Percentiles rank a stretch among this genome's conserved stretches.
These are phyloP conservation scores for Lycophotia porphyrea DNA, from an alignment of 2,888 invertebrate genomes.

Conservation along the genomic window DNA sequence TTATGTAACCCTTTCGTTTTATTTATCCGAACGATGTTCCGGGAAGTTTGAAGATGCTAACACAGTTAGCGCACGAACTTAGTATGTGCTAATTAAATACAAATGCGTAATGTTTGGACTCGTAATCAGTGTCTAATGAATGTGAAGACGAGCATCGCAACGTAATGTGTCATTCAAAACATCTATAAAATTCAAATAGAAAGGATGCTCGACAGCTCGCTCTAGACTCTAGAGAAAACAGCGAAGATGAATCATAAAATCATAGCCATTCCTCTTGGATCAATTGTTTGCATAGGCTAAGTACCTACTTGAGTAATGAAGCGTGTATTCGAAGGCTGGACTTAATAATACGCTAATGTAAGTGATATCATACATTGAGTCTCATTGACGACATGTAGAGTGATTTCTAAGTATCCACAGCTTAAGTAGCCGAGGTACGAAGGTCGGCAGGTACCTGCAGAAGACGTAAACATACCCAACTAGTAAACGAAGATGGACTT, in stretches of 20 bases:
- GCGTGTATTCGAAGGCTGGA: constrained; percentile 14
- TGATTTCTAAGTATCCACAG: constrained; percentile 33
- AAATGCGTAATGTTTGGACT: constrained; percentile 51
- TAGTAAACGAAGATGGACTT: not conserved
- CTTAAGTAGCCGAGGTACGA: constrained; percentile 20
- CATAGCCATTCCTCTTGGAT: constrained; percentile 26
- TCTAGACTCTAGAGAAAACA: constrained; percentile 31
- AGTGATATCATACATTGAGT: constrained; percentile 42
- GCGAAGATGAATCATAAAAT: constrained; percentile 36
- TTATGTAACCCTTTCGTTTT: constrained; percentile 63
- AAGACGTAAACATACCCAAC: constrained; percentile 3
- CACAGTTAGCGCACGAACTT: constrained; percentile 36
- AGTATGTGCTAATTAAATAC: constrained; percentile 57
- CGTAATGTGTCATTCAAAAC: constrained; percentile 29
- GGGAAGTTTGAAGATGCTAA: constrained; percentile 39
- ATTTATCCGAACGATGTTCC: constrained; percentile 35
- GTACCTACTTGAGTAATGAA: constrained; percentile 3
- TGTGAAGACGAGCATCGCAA: constrained; percentile 15
- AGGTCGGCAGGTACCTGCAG: constrained; percentile 17
- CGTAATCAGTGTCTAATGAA: constrained; percentile 55
- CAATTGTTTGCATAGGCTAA: not conserved
- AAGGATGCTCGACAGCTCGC: not conserved
- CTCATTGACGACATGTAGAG: constrained; percentile 10
- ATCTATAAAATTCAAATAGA: constrained; percentile 24
- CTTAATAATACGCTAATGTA: constrained; percentile 41